Evolutionary conservation across 2,113 vertebrate species (phyloP), one percentile per base, ranked within the genome.

Genomic region (pig (Sus scrofa)): DNA sequence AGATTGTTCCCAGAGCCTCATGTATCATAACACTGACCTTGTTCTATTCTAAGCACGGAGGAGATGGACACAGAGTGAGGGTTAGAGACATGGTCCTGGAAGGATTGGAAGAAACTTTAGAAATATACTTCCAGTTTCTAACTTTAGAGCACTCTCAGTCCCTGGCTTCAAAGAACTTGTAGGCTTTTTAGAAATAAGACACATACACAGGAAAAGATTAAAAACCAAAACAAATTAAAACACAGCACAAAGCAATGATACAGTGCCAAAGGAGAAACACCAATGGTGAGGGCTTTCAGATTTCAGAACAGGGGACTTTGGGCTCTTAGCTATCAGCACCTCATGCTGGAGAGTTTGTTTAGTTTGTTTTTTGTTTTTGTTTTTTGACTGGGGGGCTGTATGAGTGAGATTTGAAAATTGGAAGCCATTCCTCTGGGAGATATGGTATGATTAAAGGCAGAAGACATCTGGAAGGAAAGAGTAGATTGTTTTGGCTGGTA

Each of bases 41-140:
- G 20, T 91, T 85, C 67, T 95, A 16, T 74, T 95, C 50, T 70
- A 54, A 89, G 68, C 52, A 62, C 32, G 8, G 58, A 62, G 83
- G 56, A 94, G 67, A 71, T 26, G 65, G 34, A 15, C 71, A n/a
- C 10, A 63, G 86, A 67, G 12, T 84, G 60, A 88, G 37, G n/a
- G 73, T 82, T 56, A 87, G 74, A 86, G 58, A 52, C 54, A 10
- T 63, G 89, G 82, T 62, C 58, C 52, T 93, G 0, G 83, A 67
- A 68, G 50, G 52, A 71, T 62, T 75, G 44, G 56, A 91, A 92
- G 71, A 95, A 74, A 94, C 30, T 56, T 91, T 58, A 91, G 86
- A 94, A 95, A 71, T 44, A 67, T 0, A 22, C 32, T 75, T 52
- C 24, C 20, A 92, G 30, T 58, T 95, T 94, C 68, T 93, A 20